Conservation (phyloP, 1,140 invertebrate genomes). For the Ceratosolen solmsi region DNA sequence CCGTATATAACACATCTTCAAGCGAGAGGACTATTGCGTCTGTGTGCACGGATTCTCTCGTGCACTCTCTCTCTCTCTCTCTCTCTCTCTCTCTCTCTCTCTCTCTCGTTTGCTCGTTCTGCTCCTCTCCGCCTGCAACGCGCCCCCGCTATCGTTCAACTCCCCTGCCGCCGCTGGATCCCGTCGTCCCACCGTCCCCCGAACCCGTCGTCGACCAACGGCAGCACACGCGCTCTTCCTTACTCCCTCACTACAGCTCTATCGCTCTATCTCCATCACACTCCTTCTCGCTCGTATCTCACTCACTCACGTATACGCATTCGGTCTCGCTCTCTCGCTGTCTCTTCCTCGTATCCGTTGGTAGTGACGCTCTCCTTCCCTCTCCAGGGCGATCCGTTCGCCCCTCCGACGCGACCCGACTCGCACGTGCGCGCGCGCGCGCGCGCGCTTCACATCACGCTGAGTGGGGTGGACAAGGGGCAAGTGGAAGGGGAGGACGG, state of each 20-base stretch:
- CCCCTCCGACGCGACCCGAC: background rate
- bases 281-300: background rate
- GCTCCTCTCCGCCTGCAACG: background rate
- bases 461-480: background rate
- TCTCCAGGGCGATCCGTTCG: background rate
- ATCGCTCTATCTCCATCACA: background rate
- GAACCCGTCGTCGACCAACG: background rate
- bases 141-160: background rate
- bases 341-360: background rate
- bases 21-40: slow-evolving; percentile 27
- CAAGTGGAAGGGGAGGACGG: background rate
- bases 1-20: slow-evolving; percentile 42
- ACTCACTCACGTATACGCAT: background rate
- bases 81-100: background rate
- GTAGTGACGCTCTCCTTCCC: background rate
- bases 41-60: slow-evolving; percentile 5
- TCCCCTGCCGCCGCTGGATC: too few relatives aligned
- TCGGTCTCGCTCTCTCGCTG: slow-evolving; percentile 4
- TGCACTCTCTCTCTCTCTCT: background rate
- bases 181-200: too few relatives aligned
- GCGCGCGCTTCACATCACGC: background rate
- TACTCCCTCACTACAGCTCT: too few relatives aligned
- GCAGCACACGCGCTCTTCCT: background rate
- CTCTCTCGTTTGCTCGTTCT: slow-evolving; percentile 2
- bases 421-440: slow-evolving; percentile 2